A percentile compares a stretch with the other conserved stretches of the same genome.
Conservation (phyloP, 1,140 invertebrate genomes). For the Hyles vespertilio region DNA sequence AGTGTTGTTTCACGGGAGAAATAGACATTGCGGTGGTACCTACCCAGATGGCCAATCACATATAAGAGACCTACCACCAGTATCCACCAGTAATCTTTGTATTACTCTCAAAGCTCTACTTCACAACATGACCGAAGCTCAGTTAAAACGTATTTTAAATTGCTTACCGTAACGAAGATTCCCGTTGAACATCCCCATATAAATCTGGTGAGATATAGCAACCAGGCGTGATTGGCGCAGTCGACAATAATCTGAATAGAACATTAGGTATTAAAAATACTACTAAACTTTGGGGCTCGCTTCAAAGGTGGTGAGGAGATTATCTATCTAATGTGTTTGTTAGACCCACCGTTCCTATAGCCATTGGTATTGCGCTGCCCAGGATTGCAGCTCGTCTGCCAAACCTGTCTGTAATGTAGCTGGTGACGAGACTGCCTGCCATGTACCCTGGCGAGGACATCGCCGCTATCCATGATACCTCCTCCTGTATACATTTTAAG, state of each 20-base stretch:
- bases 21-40: too few species aligned
- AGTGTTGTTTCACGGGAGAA: too few species aligned
- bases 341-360: conserved; percentile 68
- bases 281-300: too few species aligned
- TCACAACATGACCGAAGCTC: too few species aligned
- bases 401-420: conserved; percentile 77
- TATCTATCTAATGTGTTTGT: background rate
- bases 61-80: too few species aligned
- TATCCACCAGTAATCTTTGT: too few species aligned
- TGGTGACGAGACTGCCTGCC: conserved; percentile 74
- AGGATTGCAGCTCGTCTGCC: conserved; percentile 80
- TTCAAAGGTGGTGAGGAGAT: too few species aligned
- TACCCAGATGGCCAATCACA: too few species aligned
- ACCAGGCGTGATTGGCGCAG: conserved; percentile 8
- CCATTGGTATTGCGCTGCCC: conserved; percentile 74
- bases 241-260: conserved; percentile 7
- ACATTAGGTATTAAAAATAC: background rate
- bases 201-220: conserved; percentile 11
- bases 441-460: conserved; percentile 82
- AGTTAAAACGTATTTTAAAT: background rate
- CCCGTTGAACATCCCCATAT: conserved; percentile 11
- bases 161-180: conserved; percentile 10
- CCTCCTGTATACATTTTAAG: conserved; percentile 35
- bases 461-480: conserved; percentile 81
- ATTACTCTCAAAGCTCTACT: too few species aligned